phyloP scores from a whole-genome alignment of 53 echinoderm and acorn worm species.

The Paelopatides confundens region DNA sequence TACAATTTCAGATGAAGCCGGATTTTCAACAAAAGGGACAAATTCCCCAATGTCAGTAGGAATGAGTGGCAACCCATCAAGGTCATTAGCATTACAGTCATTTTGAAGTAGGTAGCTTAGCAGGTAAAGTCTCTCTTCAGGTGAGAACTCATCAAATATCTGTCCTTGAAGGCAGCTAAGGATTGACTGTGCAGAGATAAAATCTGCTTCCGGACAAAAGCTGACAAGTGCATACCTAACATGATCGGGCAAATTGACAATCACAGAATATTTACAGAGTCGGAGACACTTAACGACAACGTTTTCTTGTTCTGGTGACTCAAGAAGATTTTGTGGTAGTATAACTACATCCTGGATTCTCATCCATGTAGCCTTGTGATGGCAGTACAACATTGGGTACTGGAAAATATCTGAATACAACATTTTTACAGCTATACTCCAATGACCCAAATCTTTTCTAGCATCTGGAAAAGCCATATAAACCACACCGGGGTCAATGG shows the following conservation, averaged over 20 bases:
- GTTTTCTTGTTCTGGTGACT: background rate
- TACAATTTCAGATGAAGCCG: background rate
- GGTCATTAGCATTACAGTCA: background rate
- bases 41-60: background rate
- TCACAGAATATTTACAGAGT: background rate
- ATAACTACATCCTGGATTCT: background rate
- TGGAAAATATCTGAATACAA: conserved; percentile 8
- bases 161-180: background rate
- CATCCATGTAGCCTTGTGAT: background rate
- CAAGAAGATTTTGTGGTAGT: background rate
- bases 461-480: conserved; percentile 10
- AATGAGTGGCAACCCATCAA: background rate
- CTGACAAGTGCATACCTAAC: background rate
- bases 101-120: background rate
- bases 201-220: background rate
- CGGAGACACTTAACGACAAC: conserved; percentile 6
- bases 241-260: background rate
- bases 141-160: background rate
- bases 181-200: background rate
- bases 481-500: background rate
- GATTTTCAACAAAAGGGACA: background rate
- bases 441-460: background rate
- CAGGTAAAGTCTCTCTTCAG: background rate
- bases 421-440: background rate
- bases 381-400: background rate